phyloP scores from a whole-genome alignment of 2,888 invertebrate species.

The Digitonthophagus gazella region DNA sequence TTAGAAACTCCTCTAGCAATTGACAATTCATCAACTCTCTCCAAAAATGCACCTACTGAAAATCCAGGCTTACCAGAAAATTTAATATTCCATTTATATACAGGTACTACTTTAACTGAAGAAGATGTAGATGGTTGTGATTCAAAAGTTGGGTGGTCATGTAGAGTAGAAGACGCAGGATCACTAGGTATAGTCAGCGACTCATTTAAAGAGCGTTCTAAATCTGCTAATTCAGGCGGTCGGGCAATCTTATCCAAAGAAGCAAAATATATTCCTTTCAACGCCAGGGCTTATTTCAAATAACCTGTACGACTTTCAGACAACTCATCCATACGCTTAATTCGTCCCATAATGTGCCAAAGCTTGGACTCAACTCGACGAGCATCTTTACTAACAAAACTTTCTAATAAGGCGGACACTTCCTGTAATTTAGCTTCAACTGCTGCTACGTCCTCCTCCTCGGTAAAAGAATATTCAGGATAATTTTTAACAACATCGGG shows the following conservation, averaged over 20 bases:
- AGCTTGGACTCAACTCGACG: neutral
- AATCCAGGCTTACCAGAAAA: neutral
- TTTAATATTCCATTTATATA: no score
- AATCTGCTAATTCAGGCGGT: neutral
- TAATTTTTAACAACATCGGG: neutral
- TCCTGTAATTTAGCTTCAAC: neutral
- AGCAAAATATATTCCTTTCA: no score
- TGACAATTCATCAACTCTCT: neutral
- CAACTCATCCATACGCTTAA: neutral
- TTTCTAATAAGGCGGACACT: neutral
- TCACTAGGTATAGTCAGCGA: neutral
- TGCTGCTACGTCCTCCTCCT: neutral
- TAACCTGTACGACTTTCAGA: neutral
- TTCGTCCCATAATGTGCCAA: neutral
- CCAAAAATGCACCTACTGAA: neutral
- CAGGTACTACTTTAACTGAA: neutral
- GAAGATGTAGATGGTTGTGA: neutral
- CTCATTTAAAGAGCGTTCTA: neutral
- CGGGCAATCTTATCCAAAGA: neutral
- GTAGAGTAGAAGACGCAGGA: neutral
- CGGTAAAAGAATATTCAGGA: neutral
- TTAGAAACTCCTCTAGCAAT: neutral
- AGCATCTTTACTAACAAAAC: neutral
- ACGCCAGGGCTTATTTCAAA: neutral
- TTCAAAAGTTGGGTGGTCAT: neutral